These are phyloP conservation scores for Planiliza haematocheilus DNA, from an alignment of 2,113 vertebrate genomes.

Conservation along the genomic window DNA sequence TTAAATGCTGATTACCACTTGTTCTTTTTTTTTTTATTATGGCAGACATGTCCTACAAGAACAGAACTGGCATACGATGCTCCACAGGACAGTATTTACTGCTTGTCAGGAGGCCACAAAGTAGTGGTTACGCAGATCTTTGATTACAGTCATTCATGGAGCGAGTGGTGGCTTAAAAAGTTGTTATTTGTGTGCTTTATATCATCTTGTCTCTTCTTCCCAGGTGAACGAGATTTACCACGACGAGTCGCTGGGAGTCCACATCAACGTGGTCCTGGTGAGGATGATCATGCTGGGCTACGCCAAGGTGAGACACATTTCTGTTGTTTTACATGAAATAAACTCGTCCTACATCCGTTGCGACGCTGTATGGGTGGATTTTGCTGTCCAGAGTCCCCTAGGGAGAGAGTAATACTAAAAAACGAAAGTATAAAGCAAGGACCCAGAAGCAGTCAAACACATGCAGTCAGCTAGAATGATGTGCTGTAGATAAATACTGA, in stretches of 20 bases:
- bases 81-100: neutral
- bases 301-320: conserved; percentile 87
- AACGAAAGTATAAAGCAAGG: too few species aligned
- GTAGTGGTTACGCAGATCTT: neutral
- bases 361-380: too few species aligned
- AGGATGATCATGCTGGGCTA: conserved; percentile 99
- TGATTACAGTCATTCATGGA: conserved; percentile 26
- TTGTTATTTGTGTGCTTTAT: neutral
- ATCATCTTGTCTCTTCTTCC: neutral
- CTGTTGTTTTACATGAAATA: neutral
- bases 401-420: too few species aligned
- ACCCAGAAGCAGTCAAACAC: too few species aligned
- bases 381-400: too few species aligned
- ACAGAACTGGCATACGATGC: neutral
- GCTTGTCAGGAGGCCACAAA: neutral
- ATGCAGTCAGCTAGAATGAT: too few species aligned
- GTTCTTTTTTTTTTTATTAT: neutral
- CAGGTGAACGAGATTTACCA: conserved; percentile 99
- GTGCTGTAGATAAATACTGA: too few species aligned
- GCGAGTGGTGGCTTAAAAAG: neutral
- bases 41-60: neutral
- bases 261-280: conserved; percentile 97
- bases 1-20: neutral
- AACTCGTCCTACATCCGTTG: too few species aligned
- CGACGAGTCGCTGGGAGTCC: conserved; percentile 93